These are phyloP conservation scores for Scaptomyza hsui DNA, from an alignment of 1,140 invertebrate genomes.

Conservation along the genomic window DNA sequence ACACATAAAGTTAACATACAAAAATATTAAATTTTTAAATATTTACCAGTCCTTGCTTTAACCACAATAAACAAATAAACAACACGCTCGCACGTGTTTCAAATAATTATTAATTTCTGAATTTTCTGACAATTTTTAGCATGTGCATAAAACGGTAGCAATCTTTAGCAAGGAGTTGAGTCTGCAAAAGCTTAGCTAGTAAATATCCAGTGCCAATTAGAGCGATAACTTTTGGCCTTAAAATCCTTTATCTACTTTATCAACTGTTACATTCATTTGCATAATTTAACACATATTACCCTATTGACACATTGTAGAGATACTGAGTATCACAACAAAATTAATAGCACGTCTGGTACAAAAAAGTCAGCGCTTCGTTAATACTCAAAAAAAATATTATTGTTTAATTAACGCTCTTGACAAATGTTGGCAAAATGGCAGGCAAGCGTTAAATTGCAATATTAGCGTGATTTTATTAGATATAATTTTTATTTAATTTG, in stretches of 20 bases:
- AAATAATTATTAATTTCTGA: conserved; percentile 16
- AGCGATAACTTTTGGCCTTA: too few relatives aligned
- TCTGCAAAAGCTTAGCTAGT: neutral
- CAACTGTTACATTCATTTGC: neutral
- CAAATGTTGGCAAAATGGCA: conserved; percentile 46
- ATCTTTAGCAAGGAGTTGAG: neutral
- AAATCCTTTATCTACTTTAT: neutral
- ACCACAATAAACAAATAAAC: conserved; percentile 2
- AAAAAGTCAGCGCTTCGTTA: neutral
- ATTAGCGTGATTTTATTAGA: conserved; percentile 37
- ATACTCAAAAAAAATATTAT: conserved; percentile 36
- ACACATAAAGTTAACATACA: conserved; percentile 23
- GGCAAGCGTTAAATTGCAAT: conserved; percentile 36
- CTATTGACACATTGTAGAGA: neutral
- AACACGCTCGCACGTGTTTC: conserved; percentile 19
- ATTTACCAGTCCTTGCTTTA: conserved; percentile 1
- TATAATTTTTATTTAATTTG: conserved; percentile 10
- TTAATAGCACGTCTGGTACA: neutral
- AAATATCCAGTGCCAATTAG: too few relatives aligned
- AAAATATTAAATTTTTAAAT: conserved; percentile 8
- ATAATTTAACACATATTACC: neutral
- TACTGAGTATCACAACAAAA: conserved; percentile 1
- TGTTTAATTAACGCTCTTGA: conserved; percentile 64
- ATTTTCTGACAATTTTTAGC: conserved; percentile 9
- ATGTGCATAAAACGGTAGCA: neutral